Evolutionary conservation across 1,140 invertebrate species (phyloP).

Genomic region (Belonocnema kinseyi): DNA sequence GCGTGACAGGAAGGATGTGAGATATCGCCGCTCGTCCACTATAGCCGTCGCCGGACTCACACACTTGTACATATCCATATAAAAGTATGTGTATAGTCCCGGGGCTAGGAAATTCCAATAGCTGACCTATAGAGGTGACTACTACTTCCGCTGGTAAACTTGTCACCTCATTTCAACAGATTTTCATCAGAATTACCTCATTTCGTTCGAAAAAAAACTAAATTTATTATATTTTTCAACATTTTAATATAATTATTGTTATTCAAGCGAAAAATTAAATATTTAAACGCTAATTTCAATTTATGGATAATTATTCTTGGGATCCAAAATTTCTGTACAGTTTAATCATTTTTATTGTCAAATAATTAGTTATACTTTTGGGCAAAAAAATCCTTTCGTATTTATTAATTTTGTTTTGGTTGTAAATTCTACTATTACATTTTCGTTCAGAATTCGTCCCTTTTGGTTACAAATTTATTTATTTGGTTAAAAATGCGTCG

Average conservation of each 20-base stretch:
- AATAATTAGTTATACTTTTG: too few relatives aligned
- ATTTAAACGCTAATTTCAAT: too few relatives aligned
- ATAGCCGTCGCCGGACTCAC: background rate
- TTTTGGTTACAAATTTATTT: too few relatives aligned
- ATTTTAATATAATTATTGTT: background rate
- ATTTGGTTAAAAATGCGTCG: too few relatives aligned
- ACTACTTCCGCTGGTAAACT: conserved; percentile 43
- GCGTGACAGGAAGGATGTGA: conserved; percentile 56
- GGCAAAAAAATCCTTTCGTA: too few relatives aligned
- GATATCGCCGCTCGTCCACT: conserved; percentile 26
- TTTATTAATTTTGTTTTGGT: too few relatives aligned
- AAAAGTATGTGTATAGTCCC: conserved; percentile 31
- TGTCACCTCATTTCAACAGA: conserved; percentile 17
- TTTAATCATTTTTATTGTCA: too few relatives aligned
- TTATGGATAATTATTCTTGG: too few relatives aligned
- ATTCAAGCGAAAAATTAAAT: too few relatives aligned
- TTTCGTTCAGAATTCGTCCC: too few relatives aligned
- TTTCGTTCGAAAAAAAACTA: background rate
- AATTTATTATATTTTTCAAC: background rate
- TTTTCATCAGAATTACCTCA: conserved; percentile 26
- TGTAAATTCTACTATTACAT: too few relatives aligned
- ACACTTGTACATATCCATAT: background rate
- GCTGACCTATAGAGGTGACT: conserved; percentile 51
- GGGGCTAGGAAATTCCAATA: conserved; percentile 37
- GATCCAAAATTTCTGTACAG: too few relatives aligned